phyloP scores from a whole-genome alignment of 2,888 invertebrate genomes.

The Stenichneumon culpator region DNA sequence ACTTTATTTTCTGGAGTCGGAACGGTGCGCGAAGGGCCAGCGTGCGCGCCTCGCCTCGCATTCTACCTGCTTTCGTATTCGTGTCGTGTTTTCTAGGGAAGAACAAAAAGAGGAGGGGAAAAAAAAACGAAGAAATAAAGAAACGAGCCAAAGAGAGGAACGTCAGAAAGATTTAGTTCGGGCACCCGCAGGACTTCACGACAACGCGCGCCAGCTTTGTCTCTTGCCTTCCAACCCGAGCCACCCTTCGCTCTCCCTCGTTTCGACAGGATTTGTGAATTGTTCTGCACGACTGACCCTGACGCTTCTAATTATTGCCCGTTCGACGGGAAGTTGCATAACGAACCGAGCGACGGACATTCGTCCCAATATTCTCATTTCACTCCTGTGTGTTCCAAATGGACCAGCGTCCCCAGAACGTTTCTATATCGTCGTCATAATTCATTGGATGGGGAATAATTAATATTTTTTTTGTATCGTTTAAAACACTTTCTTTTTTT shows the following conservation, averaged over 20 bases:
- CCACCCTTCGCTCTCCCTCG: conserved; percentile 39
- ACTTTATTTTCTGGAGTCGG: conserved; percentile 77
- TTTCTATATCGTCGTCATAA: background rate
- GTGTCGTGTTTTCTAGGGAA: conserved; percentile 77
- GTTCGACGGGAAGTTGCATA: conserved; percentile 55
- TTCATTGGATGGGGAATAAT: background rate
- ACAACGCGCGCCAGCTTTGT: conserved; percentile 71
- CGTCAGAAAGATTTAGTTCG: conserved; percentile 79
- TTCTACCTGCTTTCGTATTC: conserved; percentile 78
- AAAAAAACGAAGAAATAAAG: conserved; percentile 44
- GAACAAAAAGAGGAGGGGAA: conserved; percentile 58
- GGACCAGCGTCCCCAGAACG: conserved; percentile 2
- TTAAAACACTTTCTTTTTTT: no score
- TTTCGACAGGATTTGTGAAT: conserved; percentile 74
- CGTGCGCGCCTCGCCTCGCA: conserved; percentile 52
- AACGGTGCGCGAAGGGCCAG: conserved; percentile 57
- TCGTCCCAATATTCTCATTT: conserved; percentile 20
- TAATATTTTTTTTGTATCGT: background rate
- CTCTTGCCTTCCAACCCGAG: conserved; percentile 55
- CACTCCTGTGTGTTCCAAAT: conserved; percentile 42
- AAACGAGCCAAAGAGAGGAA: conserved; percentile 69
- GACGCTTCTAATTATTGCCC: conserved; percentile 75
- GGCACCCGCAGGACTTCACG: conserved; percentile 74
- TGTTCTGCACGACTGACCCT: conserved; percentile 74
- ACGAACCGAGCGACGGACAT: conserved; percentile 31